Conservation (phyloP, 2,888 invertebrate genomes). For the Mimumesa dahlbomi region DNA sequence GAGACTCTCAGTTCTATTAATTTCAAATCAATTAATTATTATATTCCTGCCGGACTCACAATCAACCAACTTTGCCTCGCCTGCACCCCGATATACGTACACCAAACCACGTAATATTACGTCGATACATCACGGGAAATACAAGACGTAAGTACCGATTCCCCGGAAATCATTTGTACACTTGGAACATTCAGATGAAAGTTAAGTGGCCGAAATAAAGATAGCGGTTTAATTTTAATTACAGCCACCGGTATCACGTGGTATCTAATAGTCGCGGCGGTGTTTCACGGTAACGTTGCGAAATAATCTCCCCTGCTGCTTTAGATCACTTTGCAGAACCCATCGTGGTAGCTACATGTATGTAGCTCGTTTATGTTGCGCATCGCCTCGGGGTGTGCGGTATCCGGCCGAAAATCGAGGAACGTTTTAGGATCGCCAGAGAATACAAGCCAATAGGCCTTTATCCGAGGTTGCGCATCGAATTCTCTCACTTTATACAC, state of each 20-base stretch:
- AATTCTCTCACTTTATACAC: slow-evolving; percentile 12
- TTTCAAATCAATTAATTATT: too few relatives aligned
- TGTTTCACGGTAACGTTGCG: slow-evolving; percentile 28
- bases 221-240: slow-evolving; percentile 3
- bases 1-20: too few relatives aligned
- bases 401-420: slow-evolving; percentile 63
- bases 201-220: background rate
- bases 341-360: slow-evolving; percentile 28
- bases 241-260: background rate
- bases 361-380: slow-evolving; percentile 65
- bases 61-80: too few relatives aligned
- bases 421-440: slow-evolving; percentile 52
- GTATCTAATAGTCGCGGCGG: slow-evolving; percentile 1
- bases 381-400: slow-evolving; percentile 65
- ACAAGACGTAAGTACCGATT: too few relatives aligned
- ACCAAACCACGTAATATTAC: too few relatives aligned
- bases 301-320: slow-evolving; percentile 47
- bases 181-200: background rate
- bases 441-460: slow-evolving; percentile 57
- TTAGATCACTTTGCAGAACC: slow-evolving; percentile 47
- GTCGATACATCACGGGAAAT: too few relatives aligned
- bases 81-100: too few relatives aligned
- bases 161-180: too few relatives aligned
- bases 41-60: too few relatives aligned
- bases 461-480: slow-evolving; percentile 48